Conservation (phyloP, 2,888 invertebrate species). For the Leucozona laternaria region DNA sequence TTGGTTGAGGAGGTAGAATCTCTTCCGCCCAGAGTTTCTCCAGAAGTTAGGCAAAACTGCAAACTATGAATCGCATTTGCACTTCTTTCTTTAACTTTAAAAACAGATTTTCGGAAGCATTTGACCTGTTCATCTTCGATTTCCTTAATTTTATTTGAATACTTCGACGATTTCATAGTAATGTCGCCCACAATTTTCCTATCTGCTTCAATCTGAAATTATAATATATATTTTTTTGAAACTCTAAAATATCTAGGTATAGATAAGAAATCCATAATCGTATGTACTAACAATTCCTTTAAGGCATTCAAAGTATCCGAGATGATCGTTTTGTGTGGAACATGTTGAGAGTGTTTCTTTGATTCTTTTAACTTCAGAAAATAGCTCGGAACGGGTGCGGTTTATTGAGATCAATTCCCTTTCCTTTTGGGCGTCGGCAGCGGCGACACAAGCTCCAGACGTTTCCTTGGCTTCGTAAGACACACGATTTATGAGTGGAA, state of each 20-base stretch:
- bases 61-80: constrained; percentile 5
- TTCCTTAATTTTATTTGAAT: constrained; percentile 6
- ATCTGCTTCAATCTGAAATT: constrained; percentile 7
- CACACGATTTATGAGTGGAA: constrained; percentile 8
- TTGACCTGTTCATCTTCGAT: background rate
- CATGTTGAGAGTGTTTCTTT: constrained; percentile 1
- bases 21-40: background rate
- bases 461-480: constrained; percentile 2
- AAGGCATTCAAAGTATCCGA: constrained; percentile 21
- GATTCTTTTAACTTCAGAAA: constrained; percentile 17
- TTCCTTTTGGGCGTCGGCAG: background rate
- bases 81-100: constrained; percentile 6
- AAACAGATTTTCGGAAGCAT: background rate
- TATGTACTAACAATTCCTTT: constrained; percentile 15
- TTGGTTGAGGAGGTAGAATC: background rate
- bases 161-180: background rate
- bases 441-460: background rate
- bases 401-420: background rate
- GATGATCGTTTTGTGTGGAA: background rate
- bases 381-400: constrained; percentile 1
- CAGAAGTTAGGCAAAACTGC: constrained; percentile 3
- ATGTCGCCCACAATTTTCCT: background rate
- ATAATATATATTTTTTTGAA: too few species aligned
- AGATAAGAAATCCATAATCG: too few species aligned
- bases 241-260: too few species aligned